Conservation (phyloP, 1,140 invertebrate genomes). For the Drosophila auraria region DNA sequence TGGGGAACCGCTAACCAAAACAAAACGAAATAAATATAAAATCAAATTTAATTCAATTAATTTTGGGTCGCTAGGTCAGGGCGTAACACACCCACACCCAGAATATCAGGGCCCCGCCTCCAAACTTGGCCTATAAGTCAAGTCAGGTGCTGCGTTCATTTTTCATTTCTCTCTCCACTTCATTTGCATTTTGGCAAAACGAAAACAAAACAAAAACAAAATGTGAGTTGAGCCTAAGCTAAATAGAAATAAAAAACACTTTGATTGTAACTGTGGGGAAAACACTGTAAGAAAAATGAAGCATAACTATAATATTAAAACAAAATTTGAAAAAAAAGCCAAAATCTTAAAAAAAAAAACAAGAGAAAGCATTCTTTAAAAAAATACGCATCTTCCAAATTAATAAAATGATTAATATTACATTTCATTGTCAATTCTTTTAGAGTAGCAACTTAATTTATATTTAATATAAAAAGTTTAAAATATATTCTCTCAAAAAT, state of each 20-base stretch:
- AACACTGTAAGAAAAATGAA: background rate
- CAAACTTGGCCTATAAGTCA: constrained; percentile 24
- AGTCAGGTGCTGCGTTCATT: constrained; percentile 72
- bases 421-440: too few relatives aligned
- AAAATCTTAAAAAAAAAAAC: too few relatives aligned
- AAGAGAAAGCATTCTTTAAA: too few relatives aligned
- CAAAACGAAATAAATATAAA: constrained; percentile 58
- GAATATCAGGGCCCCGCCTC: background rate
- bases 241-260: constrained; percentile 35
- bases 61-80: constrained; percentile 75
- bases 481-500: too few relatives aligned
- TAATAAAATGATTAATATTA: too few relatives aligned
- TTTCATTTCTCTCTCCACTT: constrained; percentile 70
- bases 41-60: constrained; percentile 79
- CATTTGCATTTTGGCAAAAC: constrained; percentile 73
- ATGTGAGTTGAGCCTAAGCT: constrained; percentile 36
- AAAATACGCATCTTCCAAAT: too few relatives aligned
- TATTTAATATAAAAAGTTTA: too few relatives aligned
- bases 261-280: constrained; percentile 10
- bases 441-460: too few relatives aligned
- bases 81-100: background rate
- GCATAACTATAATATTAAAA: too few relatives aligned
- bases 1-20: constrained; percentile 41
- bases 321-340: too few relatives aligned
- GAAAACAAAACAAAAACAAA: constrained; percentile 47